Evolutionary conservation across 1,140 invertebrate species (phyloP).

Genomic region (Cydia fagiglandana): DNA sequence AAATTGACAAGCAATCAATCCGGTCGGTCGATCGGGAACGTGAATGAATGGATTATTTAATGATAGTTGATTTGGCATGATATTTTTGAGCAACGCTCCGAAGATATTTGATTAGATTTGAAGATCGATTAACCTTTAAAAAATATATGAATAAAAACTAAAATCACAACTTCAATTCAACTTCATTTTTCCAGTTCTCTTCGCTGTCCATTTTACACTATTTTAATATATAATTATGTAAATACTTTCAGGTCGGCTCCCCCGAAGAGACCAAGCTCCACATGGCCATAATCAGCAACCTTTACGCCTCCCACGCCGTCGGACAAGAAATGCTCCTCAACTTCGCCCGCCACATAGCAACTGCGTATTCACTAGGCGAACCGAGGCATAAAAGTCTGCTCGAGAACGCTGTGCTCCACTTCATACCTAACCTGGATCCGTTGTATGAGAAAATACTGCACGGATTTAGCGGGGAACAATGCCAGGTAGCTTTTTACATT

Average conservation of each 20-base stretch:
- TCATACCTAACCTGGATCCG: conserved; percentile 86
- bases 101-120: no score
- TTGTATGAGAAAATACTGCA: conserved; percentile 76
- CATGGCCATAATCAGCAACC: conserved; percentile 89
- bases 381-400: conserved; percentile 83
- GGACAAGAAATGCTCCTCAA: conserved; percentile 91
- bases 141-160: no score
- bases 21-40: no score
- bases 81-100: no score
- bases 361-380: conserved; percentile 84
- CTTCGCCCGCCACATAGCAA: conserved; percentile 89
- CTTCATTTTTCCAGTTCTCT: neutral
- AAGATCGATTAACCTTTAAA: no score
- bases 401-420: conserved; percentile 86
- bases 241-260: conserved; percentile 80
- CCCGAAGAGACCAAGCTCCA: conserved; percentile 90
- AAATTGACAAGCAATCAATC: no score
- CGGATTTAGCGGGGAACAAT: conserved; percentile 49
- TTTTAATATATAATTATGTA: neutral
- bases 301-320: conserved; percentile 90
- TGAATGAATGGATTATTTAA: no score
- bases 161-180: no score
- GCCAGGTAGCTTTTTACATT: neutral
- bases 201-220: neutral
- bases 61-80: no score